Evolutionary conservation across 2,113 vertebrate species (phyloP).

Genomic region (Rhinopomastus cyanomelas): DNA sequence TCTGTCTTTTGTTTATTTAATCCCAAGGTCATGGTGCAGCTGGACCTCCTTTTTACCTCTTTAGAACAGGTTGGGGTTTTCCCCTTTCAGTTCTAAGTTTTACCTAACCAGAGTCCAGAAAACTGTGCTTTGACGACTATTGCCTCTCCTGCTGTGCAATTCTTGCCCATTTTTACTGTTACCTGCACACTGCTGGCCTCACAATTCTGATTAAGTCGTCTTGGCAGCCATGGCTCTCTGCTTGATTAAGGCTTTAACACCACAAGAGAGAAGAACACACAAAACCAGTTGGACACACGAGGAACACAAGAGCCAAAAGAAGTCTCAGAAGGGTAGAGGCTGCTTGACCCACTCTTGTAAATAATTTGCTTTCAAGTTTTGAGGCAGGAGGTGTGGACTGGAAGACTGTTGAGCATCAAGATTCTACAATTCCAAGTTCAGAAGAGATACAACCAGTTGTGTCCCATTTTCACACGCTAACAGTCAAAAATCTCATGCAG

Average conservation of each 20-base stretch:
- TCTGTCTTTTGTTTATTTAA: neutral
- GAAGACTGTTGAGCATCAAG: neutral
- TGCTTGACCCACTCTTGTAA: neutral
- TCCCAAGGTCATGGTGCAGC: neutral
- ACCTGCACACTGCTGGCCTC: neutral
- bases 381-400: neutral
- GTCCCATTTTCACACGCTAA: neutral
- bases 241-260: neutral
- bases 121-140: neutral
- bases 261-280: neutral
- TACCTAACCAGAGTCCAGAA: neutral
- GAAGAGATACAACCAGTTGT: neutral
- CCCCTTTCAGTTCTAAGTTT: too few species aligned
- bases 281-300: fast-evolving
- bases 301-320: neutral
- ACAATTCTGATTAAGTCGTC: neutral
- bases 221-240: neutral
- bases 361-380: neutral
- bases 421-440: neutral
- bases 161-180: neutral
- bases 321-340: neutral
- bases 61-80: too few species aligned
- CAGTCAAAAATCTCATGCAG: neutral
- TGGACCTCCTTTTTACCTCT: neutral
- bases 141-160: neutral